Base-by-base conservation (phyloP, 2,797 vertebrate species). In the Phyllotis vaccarum region DNA sequence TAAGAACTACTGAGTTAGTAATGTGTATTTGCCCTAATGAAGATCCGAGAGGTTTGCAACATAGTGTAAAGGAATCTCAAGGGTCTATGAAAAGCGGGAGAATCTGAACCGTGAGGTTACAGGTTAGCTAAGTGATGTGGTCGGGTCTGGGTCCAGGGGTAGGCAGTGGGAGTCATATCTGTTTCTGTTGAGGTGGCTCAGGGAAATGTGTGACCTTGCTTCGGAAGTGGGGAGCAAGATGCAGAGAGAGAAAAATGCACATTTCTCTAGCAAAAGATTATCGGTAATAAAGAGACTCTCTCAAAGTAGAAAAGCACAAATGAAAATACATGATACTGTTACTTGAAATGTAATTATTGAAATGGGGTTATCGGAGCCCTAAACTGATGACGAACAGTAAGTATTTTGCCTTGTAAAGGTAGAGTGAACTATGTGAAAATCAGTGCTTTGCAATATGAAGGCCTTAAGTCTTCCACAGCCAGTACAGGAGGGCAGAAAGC, bases 11-110 rank as follows among this genome's bases (percentile, higher is more conserved):
- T 85, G 70, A 56, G 54, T 92, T 74, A 80, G 87, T 54, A 21
- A 43, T 85, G 31, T 21, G 52, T 68, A 31, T 90, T 72, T 95
- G 81, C 40, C 49, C 72, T 68, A 75, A 66, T 7, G 34, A 19
- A 95, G 29, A 49, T 88, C 29, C 60, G 29, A 43, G 52, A 21
- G 58, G 34, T 78, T 80, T 92, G 92, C 93, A 86, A 70, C 22
- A 17, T 52, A 74, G 40, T 85, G 40, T 87, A 87, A 75, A 72
- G 64, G 43, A 76, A n/a, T 80, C 24, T 94, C 72, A 11, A 85
- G 12, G 34, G 29, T 72, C n/a, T 95, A 76, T 90, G 80, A 92
- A 93, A 81, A 56, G 82, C 60, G 31, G 12, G 34, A 22, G 34
- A 91, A 64, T 93, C 90, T 68, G 60, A 37, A 12, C 12, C 31